phyloP scores from a whole-genome alignment of 2,113 vertebrate genomes.

The Xiphias gladius region DNA sequence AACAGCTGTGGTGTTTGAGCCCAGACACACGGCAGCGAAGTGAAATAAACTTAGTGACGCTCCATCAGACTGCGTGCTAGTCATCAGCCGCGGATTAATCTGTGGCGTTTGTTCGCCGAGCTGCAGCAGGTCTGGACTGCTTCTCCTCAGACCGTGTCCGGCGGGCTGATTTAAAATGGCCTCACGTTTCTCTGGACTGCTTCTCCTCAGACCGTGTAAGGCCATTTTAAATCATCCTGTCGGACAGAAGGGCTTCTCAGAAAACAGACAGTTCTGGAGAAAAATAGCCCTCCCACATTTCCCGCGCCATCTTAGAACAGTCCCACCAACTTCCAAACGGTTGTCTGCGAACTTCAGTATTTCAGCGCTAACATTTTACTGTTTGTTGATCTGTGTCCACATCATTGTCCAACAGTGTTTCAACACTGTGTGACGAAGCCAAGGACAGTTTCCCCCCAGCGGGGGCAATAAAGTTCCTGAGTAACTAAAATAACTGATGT shows the following conservation, averaged over 20 bases:
- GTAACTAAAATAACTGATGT: too few relatives aligned
- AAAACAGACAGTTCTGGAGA: neutral
- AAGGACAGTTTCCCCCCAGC: too few relatives aligned
- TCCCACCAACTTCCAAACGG: neutral
- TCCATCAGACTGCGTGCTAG: constrained; percentile 20
- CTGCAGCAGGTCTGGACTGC: constrained; percentile 7
- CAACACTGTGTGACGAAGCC: too few relatives aligned
- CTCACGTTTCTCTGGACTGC: too few relatives aligned
- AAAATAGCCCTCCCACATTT: neutral
- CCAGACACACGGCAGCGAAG: neutral
- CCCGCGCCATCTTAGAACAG: neutral
- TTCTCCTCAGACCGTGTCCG: too few relatives aligned
- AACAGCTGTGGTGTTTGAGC: constrained; percentile 11
- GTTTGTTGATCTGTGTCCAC: too few relatives aligned
- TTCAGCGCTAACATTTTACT: too few relatives aligned
- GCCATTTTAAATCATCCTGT: neutral
- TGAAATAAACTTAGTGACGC: constrained; percentile 20
- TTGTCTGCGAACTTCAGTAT: too few relatives aligned
- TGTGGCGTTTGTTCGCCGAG: neutral
- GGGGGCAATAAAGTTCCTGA: too few relatives aligned
- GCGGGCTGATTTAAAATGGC: too few relatives aligned
- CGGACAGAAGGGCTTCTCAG: neutral
- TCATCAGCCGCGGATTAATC: constrained; percentile 21
- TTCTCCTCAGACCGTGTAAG: neutral
- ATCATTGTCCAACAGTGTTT: too few relatives aligned